Base-by-base conservation (phyloP, 2,888 invertebrate species). In the Boloria euphrosyne region DNA sequence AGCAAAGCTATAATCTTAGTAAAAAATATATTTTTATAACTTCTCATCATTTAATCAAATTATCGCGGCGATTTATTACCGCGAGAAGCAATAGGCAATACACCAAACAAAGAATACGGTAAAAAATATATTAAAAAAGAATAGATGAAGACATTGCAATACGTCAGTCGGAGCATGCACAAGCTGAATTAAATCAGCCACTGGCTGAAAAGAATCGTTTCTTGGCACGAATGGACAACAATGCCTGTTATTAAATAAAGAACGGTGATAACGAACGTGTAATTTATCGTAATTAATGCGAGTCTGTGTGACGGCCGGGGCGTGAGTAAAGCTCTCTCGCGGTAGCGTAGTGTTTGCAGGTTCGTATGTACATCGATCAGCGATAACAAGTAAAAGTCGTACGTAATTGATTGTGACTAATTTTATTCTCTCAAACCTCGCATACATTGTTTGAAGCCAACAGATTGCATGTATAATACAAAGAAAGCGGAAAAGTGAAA, bases 191-290 rank as follows among this genome's bases (percentile, higher is more conserved):
- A 90, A 89, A 89, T 86, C 89, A 89, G 81, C 82, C 87, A 84
- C 83, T 80, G 87, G 83, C 85, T 87, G 87, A 86, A 89, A 81
- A 87, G 83, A 90, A 90, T 90, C 85, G 89, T 80, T 86, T 75
- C 88, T 88, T 89, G 77, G 82, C 90, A 91, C 89, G 90, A 90
- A 90, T 84, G 86, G 78, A 85, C 83, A 88, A 89, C 89, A 88
- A 86, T 87, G 87, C 83, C 85, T 90, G 89, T 89, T 89, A 90
- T 90, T 90, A 90, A 85, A 89, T 85, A 86, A 85, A 83, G 83
- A 82, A 81, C 79, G 84, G 85, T 85, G 87, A 89, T 90, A 88
- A 88, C 86, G 81, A 90, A 90, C 83, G 78, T 90, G 81, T 86
- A 90, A 90, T 90, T 90, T 89, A 84, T 84, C 73, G 78, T 89